A percentile compares a stretch with the other conserved stretches of the same genome.
phyloP scores from a whole-genome alignment of 1,140 invertebrate genomes.

The Brachionus koreanus region DNA sequence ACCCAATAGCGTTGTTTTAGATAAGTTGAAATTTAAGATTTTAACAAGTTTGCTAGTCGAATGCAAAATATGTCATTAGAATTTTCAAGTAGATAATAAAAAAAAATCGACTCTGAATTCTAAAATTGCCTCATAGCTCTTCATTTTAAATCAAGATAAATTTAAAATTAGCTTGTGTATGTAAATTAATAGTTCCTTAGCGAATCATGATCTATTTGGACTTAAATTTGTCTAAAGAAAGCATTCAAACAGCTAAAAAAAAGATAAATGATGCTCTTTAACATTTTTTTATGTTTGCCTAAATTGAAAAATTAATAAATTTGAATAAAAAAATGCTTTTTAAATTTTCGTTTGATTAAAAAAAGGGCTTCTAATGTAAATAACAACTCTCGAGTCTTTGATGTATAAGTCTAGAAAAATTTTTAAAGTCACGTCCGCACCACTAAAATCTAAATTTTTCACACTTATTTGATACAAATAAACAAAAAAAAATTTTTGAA shows the following conservation, averaged over 20 bases:
- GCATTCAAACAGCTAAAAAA: too few relatives aligned
- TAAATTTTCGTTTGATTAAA: background rate
- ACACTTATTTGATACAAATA: too few relatives aligned
- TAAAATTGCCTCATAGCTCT: background rate
- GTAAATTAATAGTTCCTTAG: background rate
- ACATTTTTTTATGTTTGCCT: background rate
- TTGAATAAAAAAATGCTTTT: background rate
- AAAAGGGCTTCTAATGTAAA: background rate
- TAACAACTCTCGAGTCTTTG: background rate
- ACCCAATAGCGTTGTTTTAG: background rate
- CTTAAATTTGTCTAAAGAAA: background rate
- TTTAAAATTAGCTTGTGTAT: background rate
- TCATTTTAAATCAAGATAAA: background rate
- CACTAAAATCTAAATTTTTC: too few relatives aligned
- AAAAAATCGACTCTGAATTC: background rate
- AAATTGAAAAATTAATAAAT: background rate
- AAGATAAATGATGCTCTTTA: too few relatives aligned
- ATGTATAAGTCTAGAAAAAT: too few relatives aligned
- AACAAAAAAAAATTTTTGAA: background rate
- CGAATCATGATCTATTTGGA: background rate
- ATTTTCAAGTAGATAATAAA: background rate
- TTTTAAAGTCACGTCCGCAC: too few relatives aligned
- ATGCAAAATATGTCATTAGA: conserved; percentile 15
- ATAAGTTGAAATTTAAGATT: conserved; percentile 19
- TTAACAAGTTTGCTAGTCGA: background rate